Evolutionary conservation across 2,888 invertebrate genomes (phyloP), one percentile per base, ranked within the genome.

Genomic region (Eupeodes latifasciatus): DNA sequence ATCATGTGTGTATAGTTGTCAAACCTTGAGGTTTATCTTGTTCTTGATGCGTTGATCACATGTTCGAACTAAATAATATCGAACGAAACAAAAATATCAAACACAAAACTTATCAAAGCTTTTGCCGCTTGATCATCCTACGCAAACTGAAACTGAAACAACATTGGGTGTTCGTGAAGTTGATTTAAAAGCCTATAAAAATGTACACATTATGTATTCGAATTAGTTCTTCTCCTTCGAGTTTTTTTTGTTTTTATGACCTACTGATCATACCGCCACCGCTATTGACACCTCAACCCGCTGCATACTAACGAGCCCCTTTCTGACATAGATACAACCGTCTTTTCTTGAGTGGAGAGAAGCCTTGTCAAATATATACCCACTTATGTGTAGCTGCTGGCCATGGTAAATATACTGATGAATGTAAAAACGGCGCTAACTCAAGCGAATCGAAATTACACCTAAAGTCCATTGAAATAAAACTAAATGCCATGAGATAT

Each of bases 401-500:
- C 36, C 72, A 47, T 59, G 55, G 9, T 16, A 27, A 53, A 27
- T 27, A 27, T 75, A 19, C 19, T 14, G 34, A 72, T 79, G 69
- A 72, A 72, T 53, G 59, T 59, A 75, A 77, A 77, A 77, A 71
- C 57, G 80, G 76, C 80, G 84, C 77, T 87, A 81, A 80, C 53
- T 72, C 80, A 84, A 87, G 80, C 84, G 84, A 81, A 81, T 77
- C 80, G 67, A 80, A 84, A 77, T 75, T 62, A 67, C 62, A 67
- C 49, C 72, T 47, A 67, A 85, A 77, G 47, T 40, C 55, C 36
- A 59, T n/a, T 59, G 53, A 34, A 78, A 59, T 61, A 34, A 67
- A 81, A 75, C 27, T 69, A 67, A 19, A 77, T 57, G 64, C 34
- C 19, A 57, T 62, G 71, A 81, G 55, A 77, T 61, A 61, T 49